Percentiles rank a stretch among this genome's conserved stretches.
These are phyloP conservation scores for Plusia festucae DNA, from an alignment of 2,888 invertebrate genomes.

Conservation along the genomic window DNA sequence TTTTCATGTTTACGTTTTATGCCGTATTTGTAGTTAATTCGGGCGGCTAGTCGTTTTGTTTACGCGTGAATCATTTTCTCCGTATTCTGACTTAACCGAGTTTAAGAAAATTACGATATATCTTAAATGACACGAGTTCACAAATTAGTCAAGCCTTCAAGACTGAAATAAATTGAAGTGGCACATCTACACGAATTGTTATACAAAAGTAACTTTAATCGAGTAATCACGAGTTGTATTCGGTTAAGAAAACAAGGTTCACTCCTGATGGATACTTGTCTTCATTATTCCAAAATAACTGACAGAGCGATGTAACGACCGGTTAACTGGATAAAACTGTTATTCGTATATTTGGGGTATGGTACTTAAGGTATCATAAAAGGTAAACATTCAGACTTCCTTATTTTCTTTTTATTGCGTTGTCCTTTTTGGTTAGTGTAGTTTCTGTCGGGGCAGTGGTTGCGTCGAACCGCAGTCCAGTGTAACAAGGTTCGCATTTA, in stretches of 20 bases:
- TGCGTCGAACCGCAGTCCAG: conserved; percentile 51
- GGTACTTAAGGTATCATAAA: conserved; percentile 15
- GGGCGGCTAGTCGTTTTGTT: conserved; percentile 78
- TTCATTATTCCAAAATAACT: conserved; percentile 42
- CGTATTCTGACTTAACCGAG: conserved; percentile 71
- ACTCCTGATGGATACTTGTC: conserved; percentile 46
- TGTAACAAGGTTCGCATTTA: conserved; percentile 65
- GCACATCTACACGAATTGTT: conserved; percentile 35
- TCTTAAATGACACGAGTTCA: conserved; percentile 51
- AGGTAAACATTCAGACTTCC: conserved; percentile 30
- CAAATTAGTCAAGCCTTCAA: conserved; percentile 49
- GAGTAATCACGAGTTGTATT: conserved; percentile 33
- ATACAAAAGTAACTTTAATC: conserved; percentile 32
- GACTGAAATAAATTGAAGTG: conserved; percentile 39
- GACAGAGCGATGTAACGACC: conserved; percentile 13
- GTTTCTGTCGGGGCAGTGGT: conserved; percentile 19
- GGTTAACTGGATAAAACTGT: conserved; percentile 18
- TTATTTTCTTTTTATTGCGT: conserved; percentile 27
- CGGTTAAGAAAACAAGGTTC: conserved; percentile 44
- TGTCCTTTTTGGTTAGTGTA: conserved; percentile 23
- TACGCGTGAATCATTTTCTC: conserved; percentile 80
- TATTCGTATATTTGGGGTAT: conserved; percentile 16
- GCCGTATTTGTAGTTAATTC: conserved; percentile 77
- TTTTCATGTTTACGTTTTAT: conserved; percentile 80
- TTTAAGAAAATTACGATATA: conserved; percentile 65